Base-by-base conservation (phyloP, 2,888 invertebrate species). In the Xanthostigma xanthostigma region DNA sequence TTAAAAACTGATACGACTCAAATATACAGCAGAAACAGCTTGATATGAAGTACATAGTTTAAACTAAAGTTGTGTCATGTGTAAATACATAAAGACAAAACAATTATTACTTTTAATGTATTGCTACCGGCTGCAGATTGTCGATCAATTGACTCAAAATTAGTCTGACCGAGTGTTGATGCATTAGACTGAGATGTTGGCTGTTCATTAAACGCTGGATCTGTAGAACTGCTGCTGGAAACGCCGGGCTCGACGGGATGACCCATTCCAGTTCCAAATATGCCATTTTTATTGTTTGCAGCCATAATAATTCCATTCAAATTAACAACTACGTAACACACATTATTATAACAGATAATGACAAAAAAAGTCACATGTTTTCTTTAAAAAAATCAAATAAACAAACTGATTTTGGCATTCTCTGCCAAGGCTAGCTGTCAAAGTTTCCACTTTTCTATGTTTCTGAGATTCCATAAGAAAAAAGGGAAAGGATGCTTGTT, bases 281-380 rank as follows among this genome's bases (percentile, higher is more conserved):
- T 66, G 61, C 67, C 67, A 62, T 67, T 67, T 59, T 66, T 66
- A 59, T 66, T 67, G 59, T 65, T 66, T 60, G 65, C 63, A 60
- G 67, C 65, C 67, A 67, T 67, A 56, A 76, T 75, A 58, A 27
- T 27, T 27, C 27, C 27, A 27, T 27, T 27, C 3, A 27, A 27
- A 27, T 6, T 27, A 27, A 27, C 6, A 27, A 27, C 27, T 27
- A 27, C 27, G 27, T 27, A 27, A 27, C 27, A 6, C 27, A 27
- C 27, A 27, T 27, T 27, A 27, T 27, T 27, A 27, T 27, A 27
- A 27, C 27, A 27, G 3, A 27, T 27, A 27, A 27, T 27, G 3
- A 27, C 27, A 27, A 27, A 27, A 27, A 27, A 27, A 27, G 27
- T 27, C 27, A 27, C 27, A 27, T 27, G 27, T 27, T 27, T 27